Evolutionary conservation across 2,113 vertebrate genomes (phyloP).

Genomic region (Panthera tigris): DNA sequence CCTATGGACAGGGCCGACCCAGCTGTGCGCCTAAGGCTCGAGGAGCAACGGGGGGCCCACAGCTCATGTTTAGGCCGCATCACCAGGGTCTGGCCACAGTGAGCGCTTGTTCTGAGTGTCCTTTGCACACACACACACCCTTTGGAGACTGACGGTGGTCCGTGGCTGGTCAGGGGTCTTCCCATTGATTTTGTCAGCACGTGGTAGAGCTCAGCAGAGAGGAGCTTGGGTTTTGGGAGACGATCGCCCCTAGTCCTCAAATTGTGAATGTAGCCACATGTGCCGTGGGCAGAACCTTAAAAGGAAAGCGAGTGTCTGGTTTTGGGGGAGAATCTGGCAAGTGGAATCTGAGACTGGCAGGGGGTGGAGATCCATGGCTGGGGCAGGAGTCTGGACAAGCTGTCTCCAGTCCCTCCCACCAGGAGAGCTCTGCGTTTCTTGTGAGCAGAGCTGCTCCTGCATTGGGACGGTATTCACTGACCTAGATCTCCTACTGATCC

Average conservation of each 20-base stretch:
- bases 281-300: neutral
- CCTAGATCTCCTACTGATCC: no score
- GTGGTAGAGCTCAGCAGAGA: neutral
- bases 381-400: neutral
- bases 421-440: accelerated
- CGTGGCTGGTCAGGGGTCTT: neutral
- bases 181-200: no score
- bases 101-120: neutral
- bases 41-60: neutral
- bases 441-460: neutral
- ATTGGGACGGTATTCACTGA: neutral
- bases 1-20: neutral
- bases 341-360: neutral
- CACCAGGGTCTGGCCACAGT: neutral
- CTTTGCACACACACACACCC: no score
- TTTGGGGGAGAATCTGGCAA: neutral
- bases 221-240: neutral
- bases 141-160: neutral
- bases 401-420: neutral
- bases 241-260: neutral
- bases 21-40: neutral
- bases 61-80: neutral
- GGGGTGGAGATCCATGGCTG: neutral
- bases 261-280: neutral
- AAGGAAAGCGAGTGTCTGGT: neutral